A percentile compares a stretch with the other conserved stretches of the same genome.
Evolutionary conservation across 92 coral and sea anemone genomes (phyloP).

Genomic region (Porites lobata): DNA sequence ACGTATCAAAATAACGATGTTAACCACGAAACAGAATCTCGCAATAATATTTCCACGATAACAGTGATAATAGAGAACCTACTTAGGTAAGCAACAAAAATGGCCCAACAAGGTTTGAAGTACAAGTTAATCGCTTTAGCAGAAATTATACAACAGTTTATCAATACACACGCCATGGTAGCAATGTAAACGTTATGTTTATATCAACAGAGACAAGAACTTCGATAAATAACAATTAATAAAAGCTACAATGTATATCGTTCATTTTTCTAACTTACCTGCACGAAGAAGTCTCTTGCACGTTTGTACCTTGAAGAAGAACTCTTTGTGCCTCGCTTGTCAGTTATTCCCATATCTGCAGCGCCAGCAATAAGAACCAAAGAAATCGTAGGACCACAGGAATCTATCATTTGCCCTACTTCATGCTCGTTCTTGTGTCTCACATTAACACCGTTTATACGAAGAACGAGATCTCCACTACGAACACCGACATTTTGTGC

Average conservation of each 20-base stretch:
- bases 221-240: conserved; percentile 23
- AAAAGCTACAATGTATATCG: not conserved
- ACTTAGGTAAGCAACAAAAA: not conserved
- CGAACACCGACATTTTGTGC: conserved; percentile 93
- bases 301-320: conserved; percentile 82
- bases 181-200: conserved; percentile 27
- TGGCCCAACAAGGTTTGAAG: not conserved
- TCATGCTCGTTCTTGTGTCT: conserved; percentile 89
- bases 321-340: conserved; percentile 74
- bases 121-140: conserved; percentile 12
- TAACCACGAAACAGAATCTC: not conserved
- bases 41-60: not conserved
- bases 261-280: conserved; percentile 68
- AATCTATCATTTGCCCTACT: conserved; percentile 83
- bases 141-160: not conserved
- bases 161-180: not conserved
- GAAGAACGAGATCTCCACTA: conserved; percentile 91
- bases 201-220: conserved; percentile 31
- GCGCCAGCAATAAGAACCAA: conserved; percentile 94
- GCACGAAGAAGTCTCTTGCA: conserved; percentile 92
- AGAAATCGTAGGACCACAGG: conserved; percentile 89
- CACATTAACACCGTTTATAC: conserved; percentile 85
- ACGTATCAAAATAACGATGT: not conserved
- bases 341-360: conserved; percentile 83
- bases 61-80: not conserved